Evolutionary conservation across 1,140 invertebrate genomes (phyloP), one percentile per base, ranked within the genome.

Genomic region (Hyphantria cunea): DNA sequence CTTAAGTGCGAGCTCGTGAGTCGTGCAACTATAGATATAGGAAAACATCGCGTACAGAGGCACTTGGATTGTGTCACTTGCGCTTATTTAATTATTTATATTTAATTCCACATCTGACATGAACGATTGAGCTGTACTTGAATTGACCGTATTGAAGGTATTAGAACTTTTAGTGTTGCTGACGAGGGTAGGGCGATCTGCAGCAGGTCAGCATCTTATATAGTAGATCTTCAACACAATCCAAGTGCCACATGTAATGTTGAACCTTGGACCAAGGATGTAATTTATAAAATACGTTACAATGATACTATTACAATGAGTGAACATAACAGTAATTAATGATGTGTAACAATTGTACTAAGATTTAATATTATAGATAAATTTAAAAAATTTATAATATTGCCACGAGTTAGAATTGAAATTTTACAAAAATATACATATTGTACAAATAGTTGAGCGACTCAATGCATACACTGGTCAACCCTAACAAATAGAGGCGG

Each of bases 391-490:
- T 80, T 82, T 60, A 78, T 85, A 78, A 84, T 89, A 89, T 89
- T 87, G 86, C 86, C 86, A 86, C 83, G 74, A 82, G 80, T 84
- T 78, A 81, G 78, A 84, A 78, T 51, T 82, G 80, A 25, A 89
- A 87, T 86, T 87, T 87, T 89, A 89, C 84, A 89, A 89, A 87
- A 89, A 89, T 89, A 89, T 89, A 89, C 86, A 89, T 74, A 84
- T 84, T 89, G 78, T 87, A 87, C 84, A 89, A 82, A 77, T 80
- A 82, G 84, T 80, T 73, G 80, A 80, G 81, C 81, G 80, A 79
- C 74, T 64, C 81, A 72, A 71, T 76, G 81, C 70, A 55, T 56
- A 65, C 76, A 78, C 76, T 70, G 82, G 76, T 75, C 78, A 60
- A 66, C 74, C 68, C 74, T 70, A 68, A 50, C 47, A 37, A 49